phyloP scores from a whole-genome alignment of 1,140 invertebrate genomes.

The Dreissena rostriformis region DNA sequence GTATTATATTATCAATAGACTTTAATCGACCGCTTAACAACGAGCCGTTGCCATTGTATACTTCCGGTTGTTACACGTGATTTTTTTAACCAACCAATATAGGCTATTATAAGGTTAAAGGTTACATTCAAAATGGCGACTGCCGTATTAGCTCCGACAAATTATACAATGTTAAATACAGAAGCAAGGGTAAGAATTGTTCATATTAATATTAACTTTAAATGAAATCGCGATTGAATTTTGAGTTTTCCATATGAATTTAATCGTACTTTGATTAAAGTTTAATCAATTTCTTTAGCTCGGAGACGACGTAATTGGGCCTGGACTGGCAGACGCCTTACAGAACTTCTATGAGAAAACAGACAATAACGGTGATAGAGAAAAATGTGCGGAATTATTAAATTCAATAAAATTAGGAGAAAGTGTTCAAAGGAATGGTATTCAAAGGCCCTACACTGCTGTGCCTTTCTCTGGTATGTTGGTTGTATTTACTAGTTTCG shows the following conservation, averaged over 20 bases:
- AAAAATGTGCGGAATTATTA: constrained; percentile 72
- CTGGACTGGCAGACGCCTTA: constrained; percentile 66
- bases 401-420: constrained; percentile 65
- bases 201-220: not conserved
- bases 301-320: constrained; percentile 70
- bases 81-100: constrained; percentile 1
- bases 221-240: not conserved
- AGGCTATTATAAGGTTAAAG: constrained; percentile 15
- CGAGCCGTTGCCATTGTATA: constrained; percentile 38
- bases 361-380: constrained; percentile 60
- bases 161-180: constrained; percentile 52
- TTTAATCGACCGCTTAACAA: constrained; percentile 35
- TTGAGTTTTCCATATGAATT: not conserved
- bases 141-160: constrained; percentile 49
- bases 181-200: constrained; percentile 65
- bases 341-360: constrained; percentile 73
- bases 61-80: constrained; percentile 29
- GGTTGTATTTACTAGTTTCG: no score
- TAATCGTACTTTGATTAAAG: constrained; percentile 13
- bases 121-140: constrained; percentile 66
- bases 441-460: constrained; percentile 68
- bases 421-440: constrained; percentile 23
- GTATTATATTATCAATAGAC: constrained; percentile 16
- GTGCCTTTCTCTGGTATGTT: constrained; percentile 68
- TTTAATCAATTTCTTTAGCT: constrained; percentile 64